Conservation (phyloP, 2,888 invertebrate genomes). For the Spodoptera littoralis region DNA sequence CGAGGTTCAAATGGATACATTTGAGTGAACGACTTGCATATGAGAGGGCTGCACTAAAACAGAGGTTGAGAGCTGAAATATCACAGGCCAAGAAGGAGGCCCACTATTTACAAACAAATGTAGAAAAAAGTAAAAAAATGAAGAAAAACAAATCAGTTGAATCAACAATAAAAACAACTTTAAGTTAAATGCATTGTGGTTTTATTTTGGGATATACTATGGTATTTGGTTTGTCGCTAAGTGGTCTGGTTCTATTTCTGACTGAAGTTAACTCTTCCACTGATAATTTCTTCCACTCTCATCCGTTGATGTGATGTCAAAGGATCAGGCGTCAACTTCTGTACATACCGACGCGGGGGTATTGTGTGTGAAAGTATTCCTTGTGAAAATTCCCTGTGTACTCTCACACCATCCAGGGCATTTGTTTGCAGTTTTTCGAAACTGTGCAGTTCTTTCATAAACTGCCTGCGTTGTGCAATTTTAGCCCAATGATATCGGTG, state of each 20-base stretch:
- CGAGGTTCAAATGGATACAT: constrained; percentile 98
- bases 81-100: constrained; percentile 97
- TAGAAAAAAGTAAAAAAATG: constrained; percentile 93
- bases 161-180: constrained; percentile 42
- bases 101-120: constrained; percentile 94
- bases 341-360: constrained; percentile 81
- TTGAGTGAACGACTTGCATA: constrained; percentile 97
- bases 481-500: constrained; percentile 88
- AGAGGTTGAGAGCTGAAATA: constrained; percentile 95
- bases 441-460: constrained; percentile 89
- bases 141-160: constrained; percentile 80
- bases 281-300: constrained; percentile 83
- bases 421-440: constrained; percentile 90
- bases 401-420: constrained; percentile 90
- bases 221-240: too few relatives aligned
- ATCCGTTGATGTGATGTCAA: constrained; percentile 77
- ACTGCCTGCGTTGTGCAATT: constrained; percentile 87
- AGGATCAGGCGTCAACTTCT: constrained; percentile 81
- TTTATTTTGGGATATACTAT: constrained; percentile 8
- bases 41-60: constrained; percentile 96
- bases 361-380: constrained; percentile 87
- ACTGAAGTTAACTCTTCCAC: constrained; percentile 75
- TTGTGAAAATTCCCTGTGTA: constrained; percentile 90
- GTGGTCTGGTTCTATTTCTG: constrained; percentile 58
- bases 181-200: constrained; percentile 5